Percentiles rank a stretch among this genome's conserved stretches.
phyloP scores from a whole-genome alignment of 2,797 vertebrate genomes.

The Artibeus lituratus region DNA sequence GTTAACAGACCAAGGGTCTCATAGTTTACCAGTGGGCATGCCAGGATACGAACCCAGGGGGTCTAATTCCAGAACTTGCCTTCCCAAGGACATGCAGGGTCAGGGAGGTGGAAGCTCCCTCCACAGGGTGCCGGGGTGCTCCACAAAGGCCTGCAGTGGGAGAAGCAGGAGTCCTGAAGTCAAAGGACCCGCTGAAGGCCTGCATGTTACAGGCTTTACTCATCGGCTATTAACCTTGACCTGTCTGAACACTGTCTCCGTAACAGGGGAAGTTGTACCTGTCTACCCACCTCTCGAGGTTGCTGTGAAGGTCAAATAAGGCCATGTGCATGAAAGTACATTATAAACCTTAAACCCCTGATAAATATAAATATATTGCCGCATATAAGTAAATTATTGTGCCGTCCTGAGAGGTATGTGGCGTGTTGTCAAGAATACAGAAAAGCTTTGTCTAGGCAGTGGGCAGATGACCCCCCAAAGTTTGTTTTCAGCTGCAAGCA shows the following conservation, averaged over 20 bases:
- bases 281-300: neutral
- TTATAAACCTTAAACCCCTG: constrained; percentile 13
- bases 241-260: neutral
- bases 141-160: neutral
- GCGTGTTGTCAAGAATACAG: neutral
- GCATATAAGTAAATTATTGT: neutral
- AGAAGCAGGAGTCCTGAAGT: constrained; percentile 9
- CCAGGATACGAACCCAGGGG: neutral
- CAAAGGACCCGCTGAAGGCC: constrained; percentile 2
- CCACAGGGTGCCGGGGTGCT: neutral
- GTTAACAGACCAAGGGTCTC: neutral
- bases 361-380: neutral
- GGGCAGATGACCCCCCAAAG: constrained; percentile 74
- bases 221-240: constrained; percentile 4
- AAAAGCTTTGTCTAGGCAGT: constrained; percentile 26
- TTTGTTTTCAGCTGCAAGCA: constrained; percentile 72
- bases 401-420: neutral
- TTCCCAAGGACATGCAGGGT: neutral
- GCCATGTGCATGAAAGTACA: constrained; percentile 41
- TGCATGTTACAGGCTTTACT: neutral
- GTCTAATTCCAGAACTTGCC: neutral
- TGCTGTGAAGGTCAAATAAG: constrained; percentile 50
- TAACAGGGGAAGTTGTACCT: constrained; percentile 44
- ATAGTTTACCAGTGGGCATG: neutral
- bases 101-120: neutral